Conservation (phyloP, 2,888 invertebrate genomes). For the Agrotis segetum region DNA sequence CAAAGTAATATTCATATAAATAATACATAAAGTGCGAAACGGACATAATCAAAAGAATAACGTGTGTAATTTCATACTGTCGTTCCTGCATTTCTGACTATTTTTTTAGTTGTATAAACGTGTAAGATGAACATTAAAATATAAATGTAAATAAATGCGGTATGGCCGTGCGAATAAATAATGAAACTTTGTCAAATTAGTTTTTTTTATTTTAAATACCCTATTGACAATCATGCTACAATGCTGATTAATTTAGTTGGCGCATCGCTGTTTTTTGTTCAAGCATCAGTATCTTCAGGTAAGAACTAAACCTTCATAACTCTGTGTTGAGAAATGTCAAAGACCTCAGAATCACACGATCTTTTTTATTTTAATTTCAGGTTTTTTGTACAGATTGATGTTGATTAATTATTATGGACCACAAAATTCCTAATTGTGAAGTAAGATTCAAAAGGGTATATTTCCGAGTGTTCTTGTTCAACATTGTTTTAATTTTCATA, state of each 20-base stretch:
- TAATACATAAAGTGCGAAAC: neutral
- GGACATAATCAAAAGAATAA: neutral
- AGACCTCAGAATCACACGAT: no score
- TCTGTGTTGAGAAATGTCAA: neutral
- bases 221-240: neutral
- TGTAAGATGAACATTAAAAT: constrained; percentile 24
- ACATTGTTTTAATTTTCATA: neutral
- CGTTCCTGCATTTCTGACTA: constrained; percentile 29
- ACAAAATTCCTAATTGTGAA: neutral
- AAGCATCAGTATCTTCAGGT: neutral
- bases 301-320: neutral
- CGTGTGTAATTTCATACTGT: neutral
- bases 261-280: neutral
- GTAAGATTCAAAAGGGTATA: neutral
- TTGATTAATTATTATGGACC: neutral
- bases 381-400: neutral
- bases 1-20: neutral
- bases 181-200: constrained; percentile 28
- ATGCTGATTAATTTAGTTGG: neutral
- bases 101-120: neutral
- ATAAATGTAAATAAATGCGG: constrained; percentile 2
- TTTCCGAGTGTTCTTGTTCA: no score
- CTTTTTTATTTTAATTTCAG: no score
- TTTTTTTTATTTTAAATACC: constrained; percentile 35
- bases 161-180: constrained; percentile 36